Percentiles rank a stretch among this genome's conserved stretches.
These are phyloP conservation scores for Garrulus glandarius DNA, from an alignment of 2,797 vertebrate genomes.

Conservation along the genomic window DNA sequence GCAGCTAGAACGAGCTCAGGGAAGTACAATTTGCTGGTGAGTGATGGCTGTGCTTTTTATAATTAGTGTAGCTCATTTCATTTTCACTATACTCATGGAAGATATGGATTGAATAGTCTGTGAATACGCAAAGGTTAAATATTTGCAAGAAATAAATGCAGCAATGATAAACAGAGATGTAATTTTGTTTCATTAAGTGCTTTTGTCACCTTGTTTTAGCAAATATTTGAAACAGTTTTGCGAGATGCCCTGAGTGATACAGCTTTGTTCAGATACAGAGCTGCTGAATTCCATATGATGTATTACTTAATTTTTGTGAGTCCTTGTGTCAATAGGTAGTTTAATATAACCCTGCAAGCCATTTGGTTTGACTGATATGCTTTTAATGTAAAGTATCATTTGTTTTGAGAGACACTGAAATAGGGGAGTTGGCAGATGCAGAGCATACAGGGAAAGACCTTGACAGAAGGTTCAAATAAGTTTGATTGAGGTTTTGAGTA, in stretches of 20 bases:
- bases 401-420: background rate
- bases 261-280: background rate
- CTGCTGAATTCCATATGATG: background rate
- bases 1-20: background rate
- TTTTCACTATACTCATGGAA: background rate
- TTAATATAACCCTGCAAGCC: background rate
- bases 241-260: accelerated
- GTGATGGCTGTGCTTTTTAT: background rate
- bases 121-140: background rate
- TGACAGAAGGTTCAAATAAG: background rate
- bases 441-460: background rate
- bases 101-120: background rate
- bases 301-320: background rate
- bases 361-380: background rate
- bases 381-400: background rate
- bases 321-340: background rate
- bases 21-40: background rate
- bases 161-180: background rate
- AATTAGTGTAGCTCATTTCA: background rate
- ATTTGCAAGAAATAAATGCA: background rate
- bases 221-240: background rate
- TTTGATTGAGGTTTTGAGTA: background rate
- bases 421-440: background rate
- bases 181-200: background rate
- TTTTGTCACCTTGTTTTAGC: background rate